These are phyloP conservation scores for Delphinus delphis DNA, from an alignment of 2,113 vertebrate genomes.

Conservation along the genomic window DNA sequence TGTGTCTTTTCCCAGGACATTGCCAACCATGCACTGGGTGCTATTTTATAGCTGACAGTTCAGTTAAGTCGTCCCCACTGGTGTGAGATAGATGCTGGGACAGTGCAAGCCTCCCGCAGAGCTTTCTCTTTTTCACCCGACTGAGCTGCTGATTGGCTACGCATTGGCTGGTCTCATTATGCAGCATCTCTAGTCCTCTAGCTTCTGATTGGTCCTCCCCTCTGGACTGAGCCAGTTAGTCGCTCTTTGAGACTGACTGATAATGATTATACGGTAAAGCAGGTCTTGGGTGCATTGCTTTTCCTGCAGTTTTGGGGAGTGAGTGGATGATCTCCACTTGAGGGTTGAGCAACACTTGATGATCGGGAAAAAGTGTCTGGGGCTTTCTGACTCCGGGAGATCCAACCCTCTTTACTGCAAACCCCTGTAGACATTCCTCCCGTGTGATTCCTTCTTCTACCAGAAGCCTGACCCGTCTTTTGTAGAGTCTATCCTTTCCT, in stretches of 20 bases:
- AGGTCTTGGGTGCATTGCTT: background rate
- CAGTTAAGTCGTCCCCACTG: background rate
- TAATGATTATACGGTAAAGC: background rate
- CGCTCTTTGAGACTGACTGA: background rate
- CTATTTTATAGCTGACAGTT: constrained; percentile 21
- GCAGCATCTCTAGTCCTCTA: background rate
- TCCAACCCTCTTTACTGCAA: background rate
- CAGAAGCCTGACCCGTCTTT: background rate
- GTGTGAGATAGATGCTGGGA: background rate
- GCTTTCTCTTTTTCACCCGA: background rate
- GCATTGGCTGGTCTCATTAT: background rate
- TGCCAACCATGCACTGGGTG: background rate
- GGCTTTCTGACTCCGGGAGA: background rate
- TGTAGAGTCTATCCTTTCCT: background rate
- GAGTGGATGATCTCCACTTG: background rate
- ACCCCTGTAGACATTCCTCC: background rate
- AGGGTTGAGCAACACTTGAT: background rate
- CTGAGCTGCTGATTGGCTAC: background rate
- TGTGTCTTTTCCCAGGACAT: background rate
- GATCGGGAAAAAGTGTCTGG: background rate
- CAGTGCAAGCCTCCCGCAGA: background rate
- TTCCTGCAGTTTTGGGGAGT: background rate
- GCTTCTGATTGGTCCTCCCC: background rate
- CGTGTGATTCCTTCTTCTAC: background rate
- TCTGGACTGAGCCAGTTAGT: background rate